Conservation (phyloP, 2,797 vertebrate genomes). For the Malurus leucopterus region DNA sequence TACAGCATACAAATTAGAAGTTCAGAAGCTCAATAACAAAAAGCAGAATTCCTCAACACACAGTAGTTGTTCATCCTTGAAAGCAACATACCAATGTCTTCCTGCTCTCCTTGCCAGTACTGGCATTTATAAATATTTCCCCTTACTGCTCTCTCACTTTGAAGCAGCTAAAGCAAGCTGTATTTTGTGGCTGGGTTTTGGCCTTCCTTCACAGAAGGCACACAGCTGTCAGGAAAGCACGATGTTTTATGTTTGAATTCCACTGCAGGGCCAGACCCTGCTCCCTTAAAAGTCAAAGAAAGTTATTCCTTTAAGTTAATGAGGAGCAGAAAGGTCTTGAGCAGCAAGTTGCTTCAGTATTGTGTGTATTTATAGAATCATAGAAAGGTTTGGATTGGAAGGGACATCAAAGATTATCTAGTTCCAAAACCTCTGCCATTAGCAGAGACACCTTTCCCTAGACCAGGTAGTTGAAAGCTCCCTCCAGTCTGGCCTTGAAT, state of each 20-base stretch:
- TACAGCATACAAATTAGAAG: neutral
- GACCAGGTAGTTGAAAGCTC: neutral
- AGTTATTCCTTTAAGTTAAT: constrained; percentile 45
- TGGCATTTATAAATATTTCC: neutral
- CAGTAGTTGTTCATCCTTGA: neutral
- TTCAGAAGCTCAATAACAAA: neutral
- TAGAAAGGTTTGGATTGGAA: neutral
- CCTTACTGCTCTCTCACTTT: neutral
- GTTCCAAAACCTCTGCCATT: neutral
- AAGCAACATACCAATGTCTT: neutral
- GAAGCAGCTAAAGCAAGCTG: neutral
- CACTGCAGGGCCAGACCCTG: neutral
- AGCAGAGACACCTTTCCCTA: neutral
- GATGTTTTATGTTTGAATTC: constrained; percentile 5
- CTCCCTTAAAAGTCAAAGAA: constrained; percentile 33
- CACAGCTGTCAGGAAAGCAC: constrained; percentile 38
- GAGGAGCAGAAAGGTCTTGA: constrained; percentile 28
- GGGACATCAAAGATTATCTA: neutral
- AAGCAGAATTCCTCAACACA: neutral
- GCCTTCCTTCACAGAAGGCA: constrained; percentile 44
- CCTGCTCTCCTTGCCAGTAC: neutral
- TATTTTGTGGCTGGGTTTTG: constrained; percentile 4
- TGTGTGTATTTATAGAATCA: neutral
- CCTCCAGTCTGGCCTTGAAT: neutral
- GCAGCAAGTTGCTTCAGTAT: neutral